Evolutionary conservation across 2,888 invertebrate species (phyloP).

Genomic region (Cantharis nigra): DNA sequence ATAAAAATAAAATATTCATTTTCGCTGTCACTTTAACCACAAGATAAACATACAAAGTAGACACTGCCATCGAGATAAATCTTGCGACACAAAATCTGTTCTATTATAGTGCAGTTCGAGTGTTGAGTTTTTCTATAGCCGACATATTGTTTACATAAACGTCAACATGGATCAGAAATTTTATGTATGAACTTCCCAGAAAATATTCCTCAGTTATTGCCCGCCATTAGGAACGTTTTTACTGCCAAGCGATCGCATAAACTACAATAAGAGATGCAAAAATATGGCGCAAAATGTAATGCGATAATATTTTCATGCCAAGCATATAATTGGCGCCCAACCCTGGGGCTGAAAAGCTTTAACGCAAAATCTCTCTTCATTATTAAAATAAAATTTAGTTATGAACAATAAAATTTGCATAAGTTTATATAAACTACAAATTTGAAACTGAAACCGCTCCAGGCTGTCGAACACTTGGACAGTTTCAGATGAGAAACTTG

Average conservation of each 20-base stretch:
- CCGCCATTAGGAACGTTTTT: not conserved
- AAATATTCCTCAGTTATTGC: not conserved
- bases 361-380: not conserved
- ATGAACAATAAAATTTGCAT: constrained; percentile 4
- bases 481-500: constrained; percentile 12
- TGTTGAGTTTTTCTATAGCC: not conserved
- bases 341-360: not conserved
- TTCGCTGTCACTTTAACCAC: not conserved
- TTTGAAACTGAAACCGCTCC: constrained; percentile 12
- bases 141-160: not conserved
- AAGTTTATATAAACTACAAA: constrained; percentile 9
- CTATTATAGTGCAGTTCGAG: not conserved
- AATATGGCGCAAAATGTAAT: not conserved
- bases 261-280: not conserved
- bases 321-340: not conserved
- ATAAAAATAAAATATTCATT: not conserved
- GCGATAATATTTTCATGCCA: not conserved
- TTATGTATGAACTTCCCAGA: not conserved
- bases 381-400: not conserved
- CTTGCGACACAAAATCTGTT: not conserved
- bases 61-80: not conserved
- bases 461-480: constrained; percentile 16
- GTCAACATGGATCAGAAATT: not conserved
- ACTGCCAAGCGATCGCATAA: not conserved
- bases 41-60: not conserved